Percentiles rank a stretch among this genome's conserved stretches.
Evolutionary conservation across 2,888 invertebrate species (phyloP).

Genomic region (Anoncus sp.): DNA sequence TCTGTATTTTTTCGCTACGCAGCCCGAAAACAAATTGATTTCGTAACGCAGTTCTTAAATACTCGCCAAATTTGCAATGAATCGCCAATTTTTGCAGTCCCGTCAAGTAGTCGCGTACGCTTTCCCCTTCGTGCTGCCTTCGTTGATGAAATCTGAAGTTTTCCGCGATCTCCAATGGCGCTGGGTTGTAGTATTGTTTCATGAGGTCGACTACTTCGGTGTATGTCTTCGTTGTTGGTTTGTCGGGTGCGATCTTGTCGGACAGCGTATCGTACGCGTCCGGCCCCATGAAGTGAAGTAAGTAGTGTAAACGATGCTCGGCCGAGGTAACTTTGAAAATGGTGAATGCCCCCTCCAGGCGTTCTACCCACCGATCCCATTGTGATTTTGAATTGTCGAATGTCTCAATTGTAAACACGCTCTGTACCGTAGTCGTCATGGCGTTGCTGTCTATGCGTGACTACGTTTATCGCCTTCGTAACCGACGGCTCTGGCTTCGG

Average conservation of each 20-base stretch:
- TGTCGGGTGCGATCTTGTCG: conserved; percentile 39
- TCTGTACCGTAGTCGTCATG: conserved; percentile 6
- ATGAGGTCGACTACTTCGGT: conserved; percentile 23
- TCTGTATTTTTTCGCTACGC: conserved; percentile 66
- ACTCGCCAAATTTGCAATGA: conserved; percentile 68
- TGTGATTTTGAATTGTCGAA: conserved; percentile 14
- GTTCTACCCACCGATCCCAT: conserved; percentile 53
- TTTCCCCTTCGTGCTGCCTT: conserved; percentile 68
- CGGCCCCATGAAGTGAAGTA: conserved; percentile 49
- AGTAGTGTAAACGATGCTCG: conserved; percentile 2
- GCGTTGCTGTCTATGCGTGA: not conserved
- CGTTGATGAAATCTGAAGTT: conserved; percentile 68
- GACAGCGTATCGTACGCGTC: conserved; percentile 43
- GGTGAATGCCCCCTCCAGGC: conserved; percentile 37
- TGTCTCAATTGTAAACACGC: conserved; percentile 2
- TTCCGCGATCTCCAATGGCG: conserved; percentile 70
- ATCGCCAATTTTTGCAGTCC: conserved; percentile 65
- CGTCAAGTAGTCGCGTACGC: conserved; percentile 63
- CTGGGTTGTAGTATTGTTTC: conserved; percentile 52
- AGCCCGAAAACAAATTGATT: conserved; percentile 73
- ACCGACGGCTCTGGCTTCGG: not conserved
- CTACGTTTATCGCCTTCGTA: not conserved
- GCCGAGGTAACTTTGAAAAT: conserved; percentile 32
- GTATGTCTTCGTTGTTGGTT: conserved; percentile 43
- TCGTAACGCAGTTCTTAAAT: conserved; percentile 68